Conservation (phyloP, 1,140 invertebrate species). For the Pseudomyrmex pallidus region DNA sequence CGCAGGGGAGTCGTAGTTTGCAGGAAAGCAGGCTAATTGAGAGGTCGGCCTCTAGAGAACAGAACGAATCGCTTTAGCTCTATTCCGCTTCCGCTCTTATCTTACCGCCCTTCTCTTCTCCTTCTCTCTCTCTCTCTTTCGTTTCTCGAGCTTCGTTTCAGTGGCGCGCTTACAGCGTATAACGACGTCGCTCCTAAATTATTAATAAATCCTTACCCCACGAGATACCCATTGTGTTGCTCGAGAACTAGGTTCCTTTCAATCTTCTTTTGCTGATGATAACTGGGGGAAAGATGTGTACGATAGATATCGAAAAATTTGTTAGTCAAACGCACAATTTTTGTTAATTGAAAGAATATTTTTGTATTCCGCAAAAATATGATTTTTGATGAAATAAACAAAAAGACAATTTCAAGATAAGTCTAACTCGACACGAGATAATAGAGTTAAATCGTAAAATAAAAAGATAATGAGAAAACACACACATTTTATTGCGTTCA, state of each 20-base stretch:
- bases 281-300: slow-evolving; percentile 17
- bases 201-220: slow-evolving; percentile 71
- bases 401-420: no score
- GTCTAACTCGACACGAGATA: not conserved
- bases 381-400: not conserved
- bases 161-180: slow-evolving; percentile 61
- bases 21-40: slow-evolving; percentile 70
- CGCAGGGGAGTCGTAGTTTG: slow-evolving; percentile 63
- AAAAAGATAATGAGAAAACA: no score
- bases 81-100: slow-evolving; percentile 53
- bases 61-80: slow-evolving; percentile 70
- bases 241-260: slow-evolving; percentile 43
- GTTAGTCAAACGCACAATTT: not conserved
- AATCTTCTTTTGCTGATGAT: slow-evolving; percentile 43
- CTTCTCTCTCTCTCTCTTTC: not conserved
- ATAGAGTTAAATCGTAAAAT: no score
- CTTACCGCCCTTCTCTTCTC: slow-evolving; percentile 9
- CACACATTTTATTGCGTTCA: slow-evolving; percentile 1
- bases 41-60: slow-evolving; percentile 68
- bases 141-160: slow-evolving; percentile 23
- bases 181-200: slow-evolving; percentile 71
- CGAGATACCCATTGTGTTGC: slow-evolving; percentile 65
- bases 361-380: no score
- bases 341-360: not conserved
- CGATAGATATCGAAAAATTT: not conserved